Base-by-base conservation (phyloP, 2,888 invertebrate species). In the Caradrina clavipalpis region DNA sequence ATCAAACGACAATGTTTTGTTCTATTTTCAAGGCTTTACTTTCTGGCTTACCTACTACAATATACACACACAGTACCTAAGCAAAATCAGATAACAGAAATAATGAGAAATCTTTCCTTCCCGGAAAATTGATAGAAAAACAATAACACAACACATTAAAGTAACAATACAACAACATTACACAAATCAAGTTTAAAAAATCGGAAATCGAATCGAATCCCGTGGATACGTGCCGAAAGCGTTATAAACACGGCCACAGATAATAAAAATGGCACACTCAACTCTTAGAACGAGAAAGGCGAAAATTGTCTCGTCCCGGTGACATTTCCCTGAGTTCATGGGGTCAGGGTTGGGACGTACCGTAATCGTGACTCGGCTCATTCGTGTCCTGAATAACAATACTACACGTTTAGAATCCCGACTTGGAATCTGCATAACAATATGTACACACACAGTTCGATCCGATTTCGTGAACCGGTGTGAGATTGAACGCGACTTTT, bases 271-370 rank as follows among this genome's bases (percentile, higher is more conserved):
- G 72, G 68, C 51, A 63, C 73, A 65, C 66, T 71, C 55, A 59
- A 66, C 70, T 71, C 66, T 73, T 69, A 67, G 66, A 75, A 67
- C 73, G 63, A 69, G 73, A 76, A 54, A 75, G 77, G 72, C 72
- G 82, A 83, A 84, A 83, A 83, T 82, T 78, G 78, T 83, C 83
- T 88, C 76, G 87, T 90, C 88, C 87, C 84, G 80, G 88, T 93
- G 92, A 93, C 93, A 93, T 93, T 93, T 92, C 84, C 84, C 86
- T 82, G 90, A 90, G 95, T 95, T 95, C 94, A 95, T 89, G 89
- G 86, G 95, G 95, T 95, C 95, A 95, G 91, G 94, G 95, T 92
- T 94, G 88, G 88, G 86, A 84, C 81, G 83, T 84, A 86, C 89
- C 89, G 90, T 88, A 90, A 88, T 89, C 90, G 90, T 87, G 89